These are phyloP conservation scores for Engystomops pustulosus DNA, from an alignment of 2,113 vertebrate species.

Conservation along the genomic window DNA sequence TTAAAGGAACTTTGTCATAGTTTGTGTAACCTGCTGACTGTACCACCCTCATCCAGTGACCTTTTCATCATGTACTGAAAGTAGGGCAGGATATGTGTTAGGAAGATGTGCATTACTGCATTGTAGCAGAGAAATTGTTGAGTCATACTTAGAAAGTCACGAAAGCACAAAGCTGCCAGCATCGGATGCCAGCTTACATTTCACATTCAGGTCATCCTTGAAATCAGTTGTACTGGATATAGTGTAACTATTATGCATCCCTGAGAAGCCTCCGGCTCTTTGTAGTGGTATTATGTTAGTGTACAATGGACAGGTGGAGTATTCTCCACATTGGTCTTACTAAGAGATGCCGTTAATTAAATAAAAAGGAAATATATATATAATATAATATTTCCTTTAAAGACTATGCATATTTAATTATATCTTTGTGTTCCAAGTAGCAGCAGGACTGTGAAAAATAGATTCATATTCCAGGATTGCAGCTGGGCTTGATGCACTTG, in stretches of 20 bases:
- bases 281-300: neutral
- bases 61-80: neutral
- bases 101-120: neutral
- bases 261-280: neutral
- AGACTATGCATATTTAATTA: no score
- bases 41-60: neutral
- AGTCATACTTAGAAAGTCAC: conserved; percentile 23
- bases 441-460: no score
- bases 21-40: neutral
- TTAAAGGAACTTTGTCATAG: neutral
- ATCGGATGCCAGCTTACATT: neutral
- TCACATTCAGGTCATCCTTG: conserved; percentile 5
- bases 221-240: neutral
- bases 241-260: neutral
- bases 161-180: conserved; percentile 4
- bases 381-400: no score
- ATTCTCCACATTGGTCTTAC: no score
- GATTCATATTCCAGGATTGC: no score
- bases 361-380: no score
- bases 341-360: no score
- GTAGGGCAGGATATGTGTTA: neutral
- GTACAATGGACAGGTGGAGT: no score
- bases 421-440: no score
- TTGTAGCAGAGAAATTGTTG: conserved; percentile 1
- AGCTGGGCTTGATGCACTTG: no score